Conservation (phyloP, 2,113 vertebrate genomes). For the Otis tarda region DNA sequence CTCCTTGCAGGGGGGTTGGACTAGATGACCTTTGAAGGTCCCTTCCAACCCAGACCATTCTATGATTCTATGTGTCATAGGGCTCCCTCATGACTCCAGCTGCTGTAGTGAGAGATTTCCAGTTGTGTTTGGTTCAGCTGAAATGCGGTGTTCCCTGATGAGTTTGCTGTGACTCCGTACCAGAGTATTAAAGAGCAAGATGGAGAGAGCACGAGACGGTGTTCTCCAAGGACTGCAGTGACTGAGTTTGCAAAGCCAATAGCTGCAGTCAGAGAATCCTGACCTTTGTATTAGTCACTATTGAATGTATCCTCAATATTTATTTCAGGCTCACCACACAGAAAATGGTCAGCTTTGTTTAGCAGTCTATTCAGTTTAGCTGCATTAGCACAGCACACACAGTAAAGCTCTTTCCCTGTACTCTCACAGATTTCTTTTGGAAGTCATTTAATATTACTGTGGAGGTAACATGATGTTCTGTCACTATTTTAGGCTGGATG, state of each 20-base stretch:
- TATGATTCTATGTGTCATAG: neutral
- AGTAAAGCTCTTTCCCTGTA: neutral
- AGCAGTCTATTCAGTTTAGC: neutral
- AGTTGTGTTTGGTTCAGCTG: neutral
- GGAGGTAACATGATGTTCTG: neutral
- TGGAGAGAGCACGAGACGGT: neutral
- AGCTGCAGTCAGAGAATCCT: constrained; percentile 3
- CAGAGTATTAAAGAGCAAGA: neutral
- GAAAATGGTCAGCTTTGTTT: constrained; percentile 20
- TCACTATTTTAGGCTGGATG: constrained; percentile 1
- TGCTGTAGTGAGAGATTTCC: neutral
- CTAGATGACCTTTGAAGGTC: no score
- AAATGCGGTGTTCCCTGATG: neutral
- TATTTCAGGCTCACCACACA: neutral
- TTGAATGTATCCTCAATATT: neutral
- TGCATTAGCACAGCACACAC: neutral
- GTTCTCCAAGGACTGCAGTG: neutral
- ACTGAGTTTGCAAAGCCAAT: neutral
- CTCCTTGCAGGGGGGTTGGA: no score
- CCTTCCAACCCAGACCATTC: no score
- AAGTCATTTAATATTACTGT: neutral
- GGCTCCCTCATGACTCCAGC: neutral
- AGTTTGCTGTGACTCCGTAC: neutral
- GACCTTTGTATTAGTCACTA: constrained; percentile 1
- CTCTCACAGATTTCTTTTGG: neutral